Evolutionary conservation across 2,113 vertebrate species (phyloP).

Genomic region (Pterophyllum scalare): DNA sequence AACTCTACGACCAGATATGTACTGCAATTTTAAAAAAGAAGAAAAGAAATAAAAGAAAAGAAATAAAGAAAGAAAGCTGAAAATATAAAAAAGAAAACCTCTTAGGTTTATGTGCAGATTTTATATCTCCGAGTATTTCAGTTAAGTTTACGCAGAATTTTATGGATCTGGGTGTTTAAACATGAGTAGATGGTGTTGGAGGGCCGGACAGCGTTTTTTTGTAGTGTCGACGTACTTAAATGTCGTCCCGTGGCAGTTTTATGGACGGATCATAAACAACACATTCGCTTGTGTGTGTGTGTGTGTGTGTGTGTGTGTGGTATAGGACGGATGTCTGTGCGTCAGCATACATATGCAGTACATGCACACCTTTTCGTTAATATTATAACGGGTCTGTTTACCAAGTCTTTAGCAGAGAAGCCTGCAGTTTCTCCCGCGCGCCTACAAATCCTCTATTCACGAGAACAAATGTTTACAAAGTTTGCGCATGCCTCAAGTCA

Average conservation of each 20-base stretch:
- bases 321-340: neutral
- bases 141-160: conserved; percentile 30
- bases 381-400: conserved; percentile 1
- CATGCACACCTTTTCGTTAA: neutral
- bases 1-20: neutral
- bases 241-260: conserved; percentile 59
- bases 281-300: conserved; percentile 14
- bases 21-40: neutral
- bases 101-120: neutral
- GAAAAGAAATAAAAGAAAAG: too few relatives aligned
- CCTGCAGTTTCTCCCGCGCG: neutral
- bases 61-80: neutral
- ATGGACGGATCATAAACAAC: conserved; percentile 66
- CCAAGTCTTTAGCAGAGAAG: conserved; percentile 21
- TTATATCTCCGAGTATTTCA: neutral
- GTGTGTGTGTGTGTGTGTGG: neutral
- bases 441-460: conserved; percentile 35
- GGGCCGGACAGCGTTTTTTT: conserved; percentile 16
- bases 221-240: conserved; percentile 52
- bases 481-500: conserved; percentile 75
- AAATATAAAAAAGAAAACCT: neutral
- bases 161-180: conserved; percentile 36
- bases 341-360: neutral
- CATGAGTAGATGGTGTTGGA: conserved; percentile 22
- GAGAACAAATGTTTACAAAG: conserved; percentile 77